Conservation (phyloP, 2,113 vertebrate genomes). For the Ceyx cyanopectus region DNA sequence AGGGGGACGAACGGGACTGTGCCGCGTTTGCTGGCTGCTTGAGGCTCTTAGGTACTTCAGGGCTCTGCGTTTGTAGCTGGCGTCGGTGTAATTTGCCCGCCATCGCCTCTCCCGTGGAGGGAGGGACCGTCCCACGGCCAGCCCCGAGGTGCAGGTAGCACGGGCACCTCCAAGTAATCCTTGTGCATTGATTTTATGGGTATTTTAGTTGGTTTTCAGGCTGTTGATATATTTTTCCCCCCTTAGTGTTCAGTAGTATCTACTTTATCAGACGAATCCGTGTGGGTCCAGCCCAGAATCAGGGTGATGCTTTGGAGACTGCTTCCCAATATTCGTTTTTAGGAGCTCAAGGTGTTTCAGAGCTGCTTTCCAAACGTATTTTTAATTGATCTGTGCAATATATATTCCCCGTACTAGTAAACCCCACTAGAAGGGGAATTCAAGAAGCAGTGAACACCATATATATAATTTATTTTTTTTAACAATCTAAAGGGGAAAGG, state of each 20-base stretch:
- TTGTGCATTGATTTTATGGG: not conserved
- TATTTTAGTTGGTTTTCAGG: no score
- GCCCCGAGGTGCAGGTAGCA: not conserved
- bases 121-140: not conserved
- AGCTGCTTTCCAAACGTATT: not conserved
- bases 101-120: not conserved
- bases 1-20: not conserved
- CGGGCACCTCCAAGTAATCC: accelerated
- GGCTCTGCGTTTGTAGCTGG: not conserved
- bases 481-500: not conserved
- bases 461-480: not conserved
- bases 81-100: accelerated
- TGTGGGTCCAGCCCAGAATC: not conserved
- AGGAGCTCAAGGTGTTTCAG: not conserved
- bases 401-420: not conserved
- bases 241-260: not conserved
- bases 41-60: not conserved
- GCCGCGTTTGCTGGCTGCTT: not conserved
- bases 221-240: no score
- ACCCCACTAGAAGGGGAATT: not conserved
- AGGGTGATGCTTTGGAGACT: accelerated
- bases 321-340: not conserved
- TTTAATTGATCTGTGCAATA: not conserved
- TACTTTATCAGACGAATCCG: not conserved
- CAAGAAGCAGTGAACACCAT: not conserved